These are phyloP conservation scores for Tachystola acroxantha DNA, from an alignment of 2,888 invertebrate species.

Conservation along the genomic window DNA sequence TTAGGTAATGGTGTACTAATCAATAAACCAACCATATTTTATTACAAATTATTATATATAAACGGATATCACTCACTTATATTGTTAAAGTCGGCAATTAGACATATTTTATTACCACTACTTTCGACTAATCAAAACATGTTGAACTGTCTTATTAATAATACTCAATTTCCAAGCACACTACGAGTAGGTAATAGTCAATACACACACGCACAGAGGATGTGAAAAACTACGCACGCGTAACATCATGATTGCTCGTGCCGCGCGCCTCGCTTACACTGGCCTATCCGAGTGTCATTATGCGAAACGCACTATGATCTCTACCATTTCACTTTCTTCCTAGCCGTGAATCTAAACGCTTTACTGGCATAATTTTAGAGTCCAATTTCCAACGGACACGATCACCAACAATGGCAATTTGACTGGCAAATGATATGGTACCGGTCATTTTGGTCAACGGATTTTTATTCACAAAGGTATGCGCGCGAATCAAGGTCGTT, in stretches of 20 bases:
- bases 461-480: conserved; percentile 9
- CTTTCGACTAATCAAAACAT: not conserved
- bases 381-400: conserved; percentile 5
- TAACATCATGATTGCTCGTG: conserved; percentile 40
- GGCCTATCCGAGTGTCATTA: conserved; percentile 16
- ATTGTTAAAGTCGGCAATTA: no score
- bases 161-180: conserved; percentile 4
- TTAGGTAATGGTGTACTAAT: no score
- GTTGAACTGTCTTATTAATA: not conserved
- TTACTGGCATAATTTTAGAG: conserved; percentile 5
- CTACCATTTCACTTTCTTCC: conserved; percentile 15
- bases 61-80: no score
- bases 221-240: conserved; percentile 30
- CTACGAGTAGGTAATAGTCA: no score
- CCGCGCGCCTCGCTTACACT: conserved; percentile 41
- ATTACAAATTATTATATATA: no score
- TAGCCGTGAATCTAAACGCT: conserved; percentile 3
- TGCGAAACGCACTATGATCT: conserved; percentile 16
- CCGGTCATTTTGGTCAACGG: conserved; percentile 13
- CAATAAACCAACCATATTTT: not conserved
- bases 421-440: conserved; percentile 4
- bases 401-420: not conserved
- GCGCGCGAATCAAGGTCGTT: conserved; percentile 8
- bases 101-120: not conserved
- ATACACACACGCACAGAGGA: no score